Evolutionary conservation across 2,797 vertebrate species (phyloP), one percentile per base, ranked within the genome.

Genomic region (Rhynchonycteris naso): DNA sequence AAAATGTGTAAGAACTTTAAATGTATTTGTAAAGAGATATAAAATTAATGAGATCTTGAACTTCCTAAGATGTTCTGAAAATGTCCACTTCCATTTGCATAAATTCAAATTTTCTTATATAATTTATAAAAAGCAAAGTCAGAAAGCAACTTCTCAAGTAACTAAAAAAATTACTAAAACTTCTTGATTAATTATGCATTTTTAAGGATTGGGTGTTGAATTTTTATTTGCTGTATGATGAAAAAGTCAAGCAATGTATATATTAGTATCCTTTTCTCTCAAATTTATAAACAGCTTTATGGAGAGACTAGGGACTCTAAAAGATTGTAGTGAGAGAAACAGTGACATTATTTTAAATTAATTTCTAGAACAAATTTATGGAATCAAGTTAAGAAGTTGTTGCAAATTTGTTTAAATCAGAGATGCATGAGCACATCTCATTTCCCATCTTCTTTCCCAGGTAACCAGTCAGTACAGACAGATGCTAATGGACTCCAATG

Each of bases 321-420:
- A 80, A 75, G 3, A 12, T 7, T 26, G 50, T 9, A 24, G 28
- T 24, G 63, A n/a, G 7, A 33, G 24, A 68, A 28, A 79, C 1
- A 74, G 24, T 58, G 72, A 59, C 30, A 58, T 74, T 94, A 43
- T 68, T 96, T 90, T n/a, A 18, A 11, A 26, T 85, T 82, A 43
- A 14, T 38, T 76, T 82, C 72, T 30, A 90, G 63, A 89, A 30
- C 7, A 66, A 92, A 61, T 68, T 5, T 65, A 13, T 79, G 5
- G 66, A 86, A 28, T 4, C 15, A 79, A 65, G 1, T 85, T 26
- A 61, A 66, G 35, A 84, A 90, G 30, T 10, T 65, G 0, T 47
- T 69, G 52, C 4, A 56, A 35, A 58, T 22, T 56, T 91, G 15
- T 50, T 91, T 52, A 90, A 79, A 58, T 76, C 65, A 56, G 24